Evolutionary conservation across 2,113 vertebrate genomes (phyloP).

Genomic region (Amblyornis subalaris): DNA sequence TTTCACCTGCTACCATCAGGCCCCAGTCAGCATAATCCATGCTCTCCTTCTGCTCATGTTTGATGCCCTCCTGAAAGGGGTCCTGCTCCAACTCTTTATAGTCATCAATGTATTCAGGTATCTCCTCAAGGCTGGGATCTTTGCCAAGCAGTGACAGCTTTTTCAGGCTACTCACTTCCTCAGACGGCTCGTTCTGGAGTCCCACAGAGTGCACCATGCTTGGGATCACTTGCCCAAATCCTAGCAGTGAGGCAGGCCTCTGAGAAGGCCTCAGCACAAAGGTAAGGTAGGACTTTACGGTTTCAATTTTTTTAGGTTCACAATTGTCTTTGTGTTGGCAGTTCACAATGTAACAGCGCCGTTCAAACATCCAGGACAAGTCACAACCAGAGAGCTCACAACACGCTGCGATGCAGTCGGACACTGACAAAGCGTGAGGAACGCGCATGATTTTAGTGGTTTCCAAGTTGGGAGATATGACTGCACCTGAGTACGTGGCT

Average conservation of each 20-base stretch:
- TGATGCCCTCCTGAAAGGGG: slow-evolving; percentile 35
- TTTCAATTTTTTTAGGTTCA: slow-evolving; percentile 74
- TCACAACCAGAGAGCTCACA: slow-evolving; percentile 82
- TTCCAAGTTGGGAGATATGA: slow-evolving; percentile 80
- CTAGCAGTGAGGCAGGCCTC: slow-evolving; percentile 68
- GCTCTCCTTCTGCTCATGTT: slow-evolving; percentile 39
- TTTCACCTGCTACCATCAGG: slow-evolving; percentile 36
- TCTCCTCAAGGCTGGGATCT: slow-evolving; percentile 61
- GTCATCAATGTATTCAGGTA: slow-evolving; percentile 72
- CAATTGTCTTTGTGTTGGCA: slow-evolving; percentile 80
- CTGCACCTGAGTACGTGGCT: slow-evolving; percentile 73
- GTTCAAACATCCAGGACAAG: slow-evolving; percentile 87
- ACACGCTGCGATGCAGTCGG: slow-evolving; percentile 78
- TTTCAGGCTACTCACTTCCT: slow-evolving; percentile 73
- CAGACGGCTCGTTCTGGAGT: slow-evolving; percentile 18
- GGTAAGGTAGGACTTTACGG: slow-evolving; percentile 75
- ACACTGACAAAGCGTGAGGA: slow-evolving; percentile 71
- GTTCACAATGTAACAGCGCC: slow-evolving; percentile 84
- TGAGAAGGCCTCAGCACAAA: slow-evolving; percentile 77
- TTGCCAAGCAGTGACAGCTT: slow-evolving; percentile 73
- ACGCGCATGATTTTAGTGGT: slow-evolving; percentile 78
- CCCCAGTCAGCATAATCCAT: slow-evolving; percentile 58
- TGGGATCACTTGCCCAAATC: slow-evolving; percentile 68
- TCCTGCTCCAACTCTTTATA: slow-evolving; percentile 66
- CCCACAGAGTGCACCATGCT: slow-evolving; percentile 61